Base-by-base conservation (phyloP, 2,888 invertebrate species). In the Willowsia nigromaculata region DNA sequence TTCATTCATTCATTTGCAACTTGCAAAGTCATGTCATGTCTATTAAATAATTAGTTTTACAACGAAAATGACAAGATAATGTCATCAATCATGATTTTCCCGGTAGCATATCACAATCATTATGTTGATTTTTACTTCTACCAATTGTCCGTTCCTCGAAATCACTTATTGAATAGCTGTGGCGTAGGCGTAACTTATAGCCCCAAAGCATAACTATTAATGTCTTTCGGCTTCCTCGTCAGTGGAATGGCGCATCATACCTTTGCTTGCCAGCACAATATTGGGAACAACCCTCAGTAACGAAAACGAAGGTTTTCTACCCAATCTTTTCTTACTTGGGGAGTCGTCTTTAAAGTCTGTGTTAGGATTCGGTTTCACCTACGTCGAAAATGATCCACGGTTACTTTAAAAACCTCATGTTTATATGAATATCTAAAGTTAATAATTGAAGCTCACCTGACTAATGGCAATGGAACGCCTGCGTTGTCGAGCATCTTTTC, bases 401-500 rank as follows among this genome's bases (percentile, higher is more conserved):
- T 37, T 6, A 37, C 37, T 37, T 4, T 9, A 37, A 6, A 37
- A 37, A 37, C 4, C 9, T 37, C 37, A 37, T 37, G 37, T 37
- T 74, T 43, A n/a, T 13, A 11, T 68, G 30, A 18, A 37, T 18
- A 5, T 22, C 9, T 37, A 18, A 18, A 11, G 15, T 30, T 65
- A 4, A n/a, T n/a, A n/a, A n/a, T n/a, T n/a, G n/a, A n/a, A 1
- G 5, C 27, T 18, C 85, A 87, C 84, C 11, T 90, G 78, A 43
- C 87, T 90, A 33, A 90, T 86, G 6, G 90, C 90, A 53, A 90
- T 84, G 2, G 90, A 90, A 0, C 86, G 82, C 30, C 90, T 50
- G 25, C 90, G 47, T 43, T 90, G 86, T 0, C 90, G 83, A 33
- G 84, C 87, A 50, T 87, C 83, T 30, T 59, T 25, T 56, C 87